These are phyloP conservation scores for Crotalus horridus DNA, from an alignment of 2,113 vertebrate species.

Conservation along the genomic window DNA sequence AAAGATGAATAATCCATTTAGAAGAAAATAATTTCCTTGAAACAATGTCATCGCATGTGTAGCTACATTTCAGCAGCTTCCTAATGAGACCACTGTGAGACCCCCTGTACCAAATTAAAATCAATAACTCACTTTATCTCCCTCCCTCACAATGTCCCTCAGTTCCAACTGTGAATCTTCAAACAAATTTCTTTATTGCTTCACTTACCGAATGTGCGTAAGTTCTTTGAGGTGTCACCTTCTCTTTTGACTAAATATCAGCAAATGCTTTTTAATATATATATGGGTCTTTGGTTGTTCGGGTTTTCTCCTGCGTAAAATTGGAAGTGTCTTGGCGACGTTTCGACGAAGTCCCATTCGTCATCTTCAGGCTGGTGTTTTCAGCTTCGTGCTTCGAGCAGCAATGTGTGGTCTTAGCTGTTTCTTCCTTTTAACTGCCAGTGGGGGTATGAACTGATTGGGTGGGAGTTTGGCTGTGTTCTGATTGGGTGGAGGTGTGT, in stretches of 20 bases:
- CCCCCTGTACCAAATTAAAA: constrained; percentile 4
- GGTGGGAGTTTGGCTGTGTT: too few species aligned
- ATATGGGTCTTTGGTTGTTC: too few species aligned
- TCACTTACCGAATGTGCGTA: not conserved
- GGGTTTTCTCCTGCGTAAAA: too few species aligned
- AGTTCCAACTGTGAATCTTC: not conserved
- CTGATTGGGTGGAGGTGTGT: too few species aligned
- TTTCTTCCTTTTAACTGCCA: too few species aligned
- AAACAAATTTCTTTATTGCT: not conserved
- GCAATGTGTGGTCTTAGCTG: too few species aligned
- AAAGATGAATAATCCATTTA: constrained; percentile 13
- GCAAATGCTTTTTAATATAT: not conserved
- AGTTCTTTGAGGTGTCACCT: not conserved
- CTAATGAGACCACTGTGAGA: constrained; percentile 31
- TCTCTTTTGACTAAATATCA: not conserved
- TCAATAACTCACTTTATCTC: constrained; percentile 34
- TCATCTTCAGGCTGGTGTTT: too few species aligned
- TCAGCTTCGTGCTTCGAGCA: too few species aligned
- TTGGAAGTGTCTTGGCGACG: too few species aligned
- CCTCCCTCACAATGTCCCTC: constrained; percentile 29
- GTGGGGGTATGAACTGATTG: too few species aligned
- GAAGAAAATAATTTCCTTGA: constrained; percentile 46
- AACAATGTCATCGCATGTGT: constrained; percentile 41
- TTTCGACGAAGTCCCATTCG: too few species aligned
- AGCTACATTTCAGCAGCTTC: constrained; percentile 46